Base-by-base conservation (phyloP, 1,140 invertebrate genomes). In the Dendroctonus valens region DNA sequence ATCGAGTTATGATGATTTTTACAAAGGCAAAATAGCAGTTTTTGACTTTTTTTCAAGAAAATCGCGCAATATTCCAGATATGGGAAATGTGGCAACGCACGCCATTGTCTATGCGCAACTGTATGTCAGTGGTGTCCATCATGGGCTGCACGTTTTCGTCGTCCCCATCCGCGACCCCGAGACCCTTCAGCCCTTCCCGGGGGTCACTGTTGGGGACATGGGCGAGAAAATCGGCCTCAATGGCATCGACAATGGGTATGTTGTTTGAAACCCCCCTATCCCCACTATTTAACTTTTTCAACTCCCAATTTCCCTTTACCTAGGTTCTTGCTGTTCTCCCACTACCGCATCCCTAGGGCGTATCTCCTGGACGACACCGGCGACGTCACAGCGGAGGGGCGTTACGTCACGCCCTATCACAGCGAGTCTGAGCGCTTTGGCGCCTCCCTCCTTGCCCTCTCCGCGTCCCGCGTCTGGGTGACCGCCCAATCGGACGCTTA, bases 91-190 rank as follows among this genome's bases (percentile, higher is more conserved):
- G 48, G 89, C 92, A 50, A 96, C 93, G 0, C 91, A 96, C 78
- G 90, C 89, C 0, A 77, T 94, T 42, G 84, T 95, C 7, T 97
- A 92, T 81, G 95, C 95, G 5, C 92, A 96, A 78, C 81, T 98
- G 40, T 82, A 83, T 54, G 85, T 84, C 0, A 91, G 96, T 80
- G 87, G 87, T 0, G 74, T 81, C 7, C 89, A 88, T 74, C 92
- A 95, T 75, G 95, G 95, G 1, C 79, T 96, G 0, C 92, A 96
- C 79, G 83, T 86, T 5, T 96, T 96, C 74, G 75, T 94, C 2
- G 87, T 92, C n/a, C 92, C 89, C 8, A 83, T 96, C 51, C 79
- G 94, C 11, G 87, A 95, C 80, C 84, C 85, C 0, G 79, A 83
- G 50, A 94, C 91, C 0, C 77, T 92, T 65, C 51, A 84, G 37